Conservation (phyloP, 1,140 invertebrate species). For the Brachionus sp. region DNA sequence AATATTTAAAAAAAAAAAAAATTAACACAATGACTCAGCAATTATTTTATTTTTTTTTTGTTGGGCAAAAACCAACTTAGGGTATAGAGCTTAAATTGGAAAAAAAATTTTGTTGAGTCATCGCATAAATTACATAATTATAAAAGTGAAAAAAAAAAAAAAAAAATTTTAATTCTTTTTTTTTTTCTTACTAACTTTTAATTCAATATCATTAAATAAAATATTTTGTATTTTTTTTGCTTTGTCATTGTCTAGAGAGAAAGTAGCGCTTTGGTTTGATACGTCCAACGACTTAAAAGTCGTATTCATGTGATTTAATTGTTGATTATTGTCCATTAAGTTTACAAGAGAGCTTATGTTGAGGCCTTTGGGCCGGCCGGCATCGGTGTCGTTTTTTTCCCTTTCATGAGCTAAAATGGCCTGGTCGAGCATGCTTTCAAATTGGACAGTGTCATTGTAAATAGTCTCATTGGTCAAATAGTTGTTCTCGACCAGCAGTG, state of each 20-base stretch:
- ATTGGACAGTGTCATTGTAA: slow-evolving; percentile 8
- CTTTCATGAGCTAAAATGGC: neutral
- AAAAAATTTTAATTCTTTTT: neutral
- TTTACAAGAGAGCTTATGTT: neutral
- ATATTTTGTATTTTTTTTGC: neutral
- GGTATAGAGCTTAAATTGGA: neutral
- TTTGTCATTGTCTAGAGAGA: neutral
- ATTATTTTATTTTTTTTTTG: neutral
- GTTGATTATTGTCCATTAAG: neutral
- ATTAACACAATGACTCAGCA: neutral
- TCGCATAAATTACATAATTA: neutral
- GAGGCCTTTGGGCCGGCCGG: neutral
- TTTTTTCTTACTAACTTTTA: slow-evolving; percentile 8
- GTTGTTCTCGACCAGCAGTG: neutral
- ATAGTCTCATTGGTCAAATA: neutral
- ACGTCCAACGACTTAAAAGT: neutral
- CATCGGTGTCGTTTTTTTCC: neutral
- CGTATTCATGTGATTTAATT: neutral
- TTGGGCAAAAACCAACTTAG: neutral
- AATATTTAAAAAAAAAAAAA: neutral
- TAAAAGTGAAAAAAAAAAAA: too few relatives aligned
- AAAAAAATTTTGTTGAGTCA: neutral
- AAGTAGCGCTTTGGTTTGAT: neutral
- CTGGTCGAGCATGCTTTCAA: slow-evolving; percentile 1
- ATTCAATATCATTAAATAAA: neutral